Percentiles rank a stretch among this genome's conserved stretches.
Evolutionary conservation across 1,140 invertebrate genomes (phyloP).

Genomic region (Neodiprion lecontei): DNA sequence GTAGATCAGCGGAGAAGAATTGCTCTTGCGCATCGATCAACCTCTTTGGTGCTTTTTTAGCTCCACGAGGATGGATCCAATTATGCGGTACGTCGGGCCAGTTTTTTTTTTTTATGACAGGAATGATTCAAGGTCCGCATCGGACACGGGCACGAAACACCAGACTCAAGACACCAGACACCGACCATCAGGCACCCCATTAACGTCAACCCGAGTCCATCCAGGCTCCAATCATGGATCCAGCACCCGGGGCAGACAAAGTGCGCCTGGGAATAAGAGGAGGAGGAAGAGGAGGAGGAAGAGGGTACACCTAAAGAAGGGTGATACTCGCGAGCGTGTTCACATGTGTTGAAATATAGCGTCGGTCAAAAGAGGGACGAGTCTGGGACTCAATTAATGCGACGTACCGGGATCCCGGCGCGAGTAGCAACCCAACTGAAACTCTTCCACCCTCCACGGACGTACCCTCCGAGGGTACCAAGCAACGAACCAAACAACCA

Average conservation of each 20-base stretch:
- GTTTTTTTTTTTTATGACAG: background rate
- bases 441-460: slow-evolving; percentile 11
- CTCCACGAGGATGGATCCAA: no score
- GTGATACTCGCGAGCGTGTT: background rate
- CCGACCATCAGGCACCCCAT: slow-evolving; percentile 6
- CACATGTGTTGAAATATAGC: background rate
- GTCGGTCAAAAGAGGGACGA: background rate
- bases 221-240: background rate
- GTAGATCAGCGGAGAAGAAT: no score
- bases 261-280: background rate
- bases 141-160: background rate
- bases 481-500: slow-evolving; percentile 19
- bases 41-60: no score
- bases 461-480: slow-evolving; percentile 36
- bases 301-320: background rate
- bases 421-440: background rate
- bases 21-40: no score
- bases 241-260: background rate
- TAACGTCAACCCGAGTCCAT: slow-evolving; percentile 4
- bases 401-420: slow-evolving; percentile 14
- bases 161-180: background rate
- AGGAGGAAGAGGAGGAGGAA: background rate
- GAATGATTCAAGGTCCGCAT: background rate
- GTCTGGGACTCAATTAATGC: slow-evolving; percentile 43
- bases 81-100: background rate